Evolutionary conservation across 2,113 vertebrate genomes (phyloP).

Genomic region (Phaetusa simplex): DNA sequence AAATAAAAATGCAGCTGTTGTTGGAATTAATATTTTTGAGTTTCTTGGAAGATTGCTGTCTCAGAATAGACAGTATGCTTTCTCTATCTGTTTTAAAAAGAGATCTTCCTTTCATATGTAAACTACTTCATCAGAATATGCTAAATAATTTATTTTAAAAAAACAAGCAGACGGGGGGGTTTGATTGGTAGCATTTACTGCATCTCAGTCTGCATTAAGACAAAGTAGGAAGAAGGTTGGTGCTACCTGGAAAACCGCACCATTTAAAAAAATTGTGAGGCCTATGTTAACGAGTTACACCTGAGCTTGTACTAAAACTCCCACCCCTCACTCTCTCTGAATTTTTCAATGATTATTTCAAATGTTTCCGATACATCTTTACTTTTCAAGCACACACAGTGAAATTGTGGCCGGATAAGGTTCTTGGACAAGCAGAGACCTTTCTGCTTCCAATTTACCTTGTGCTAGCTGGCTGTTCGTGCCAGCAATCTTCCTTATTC

Average conservation of each 20-base stretch:
- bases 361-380: background rate
- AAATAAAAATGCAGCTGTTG: background rate
- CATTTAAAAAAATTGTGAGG: background rate
- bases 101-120: background rate
- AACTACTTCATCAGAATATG: background rate
- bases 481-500: background rate
- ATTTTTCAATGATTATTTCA: background rate
- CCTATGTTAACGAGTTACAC: background rate
- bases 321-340: background rate
- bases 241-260: background rate
- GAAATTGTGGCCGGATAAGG: background rate
- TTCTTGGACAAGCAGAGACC: background rate
- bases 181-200: background rate
- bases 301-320: background rate
- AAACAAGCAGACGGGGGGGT: fast-evolving
- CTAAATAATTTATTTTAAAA: background rate
- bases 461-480: background rate
- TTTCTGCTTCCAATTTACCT: background rate
- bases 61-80: background rate
- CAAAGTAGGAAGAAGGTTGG: background rate
- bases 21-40: background rate
- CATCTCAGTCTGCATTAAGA: background rate
- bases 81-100: background rate
- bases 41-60: background rate
- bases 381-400: background rate